Conservation (phyloP, 1,140 invertebrate genomes). For the Stegodyphus mimosarum region DNA sequence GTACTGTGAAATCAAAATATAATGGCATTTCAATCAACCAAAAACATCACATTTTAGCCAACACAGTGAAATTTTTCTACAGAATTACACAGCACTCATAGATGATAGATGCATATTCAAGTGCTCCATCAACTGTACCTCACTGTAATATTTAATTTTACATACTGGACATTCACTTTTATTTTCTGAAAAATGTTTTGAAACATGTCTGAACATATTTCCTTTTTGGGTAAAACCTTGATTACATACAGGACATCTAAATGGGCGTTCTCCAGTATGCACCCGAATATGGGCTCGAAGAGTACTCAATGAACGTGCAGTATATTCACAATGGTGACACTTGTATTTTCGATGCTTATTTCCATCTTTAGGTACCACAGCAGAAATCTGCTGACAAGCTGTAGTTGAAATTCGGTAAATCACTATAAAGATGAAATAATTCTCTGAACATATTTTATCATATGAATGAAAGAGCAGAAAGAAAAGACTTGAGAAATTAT, state of each 20-base stretch:
- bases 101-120: not conserved
- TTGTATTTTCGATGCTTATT: not conserved
- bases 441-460: not conserved
- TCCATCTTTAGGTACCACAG: not conserved
- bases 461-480: too few relatives aligned
- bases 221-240: slow-evolving; percentile 70
- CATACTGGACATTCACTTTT: slow-evolving; percentile 67
- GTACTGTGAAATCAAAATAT: too few relatives aligned
- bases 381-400: not conserved
- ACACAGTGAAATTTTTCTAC: too few relatives aligned
- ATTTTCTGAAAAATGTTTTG: slow-evolving; percentile 67
- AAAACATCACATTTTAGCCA: too few relatives aligned
- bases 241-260: slow-evolving; percentile 72
- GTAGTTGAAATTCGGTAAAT: not conserved
- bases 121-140: not conserved
- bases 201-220: slow-evolving; percentile 68
- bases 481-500: too few relatives aligned
- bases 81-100: not conserved
- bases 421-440: slow-evolving; percentile 1
- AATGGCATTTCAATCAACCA: too few relatives aligned
- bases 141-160: not conserved
- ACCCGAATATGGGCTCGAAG: slow-evolving; percentile 55
- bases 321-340: slow-evolving; percentile 3
- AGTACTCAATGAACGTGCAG: not conserved
- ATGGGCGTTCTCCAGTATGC: slow-evolving; percentile 74